phyloP scores from a whole-genome alignment of 2,113 vertebrate species.

The Lagopus leucura region DNA sequence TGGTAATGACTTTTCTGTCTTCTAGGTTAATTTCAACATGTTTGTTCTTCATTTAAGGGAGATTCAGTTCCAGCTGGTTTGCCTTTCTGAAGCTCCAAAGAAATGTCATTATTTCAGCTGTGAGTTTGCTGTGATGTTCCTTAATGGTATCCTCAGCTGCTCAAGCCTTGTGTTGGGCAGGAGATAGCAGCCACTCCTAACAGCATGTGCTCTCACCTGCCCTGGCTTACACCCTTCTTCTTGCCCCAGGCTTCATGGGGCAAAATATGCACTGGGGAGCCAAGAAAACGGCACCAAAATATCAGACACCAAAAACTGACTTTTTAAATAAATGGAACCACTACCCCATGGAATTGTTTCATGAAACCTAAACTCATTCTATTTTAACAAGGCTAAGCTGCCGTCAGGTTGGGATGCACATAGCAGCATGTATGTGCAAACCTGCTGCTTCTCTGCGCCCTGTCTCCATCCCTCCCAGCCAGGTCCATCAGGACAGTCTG shows the following conservation, averaged over 20 bases:
- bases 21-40: background rate
- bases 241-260: background rate
- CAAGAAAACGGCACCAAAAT: background rate
- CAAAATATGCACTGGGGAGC: background rate
- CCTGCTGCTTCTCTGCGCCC: background rate
- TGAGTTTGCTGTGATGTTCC: background rate
- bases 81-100: background rate
- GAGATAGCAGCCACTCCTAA: background rate
- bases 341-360: background rate
- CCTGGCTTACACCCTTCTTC: background rate
- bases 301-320: background rate
- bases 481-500: background rate
- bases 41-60: background rate
- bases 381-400: background rate
- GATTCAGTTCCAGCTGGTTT: background rate
- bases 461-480: background rate
- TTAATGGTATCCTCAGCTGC: background rate
- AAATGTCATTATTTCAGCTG: background rate
- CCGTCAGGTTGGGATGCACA: background rate
- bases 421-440: background rate
- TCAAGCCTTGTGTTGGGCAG: background rate
- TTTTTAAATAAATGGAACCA: background rate
- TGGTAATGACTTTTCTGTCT: background rate
- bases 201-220: fast-evolving
- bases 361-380: background rate